phyloP scores from a whole-genome alignment of 64 coral and sea anemone genomes.

The Acropora yongei region DNA sequence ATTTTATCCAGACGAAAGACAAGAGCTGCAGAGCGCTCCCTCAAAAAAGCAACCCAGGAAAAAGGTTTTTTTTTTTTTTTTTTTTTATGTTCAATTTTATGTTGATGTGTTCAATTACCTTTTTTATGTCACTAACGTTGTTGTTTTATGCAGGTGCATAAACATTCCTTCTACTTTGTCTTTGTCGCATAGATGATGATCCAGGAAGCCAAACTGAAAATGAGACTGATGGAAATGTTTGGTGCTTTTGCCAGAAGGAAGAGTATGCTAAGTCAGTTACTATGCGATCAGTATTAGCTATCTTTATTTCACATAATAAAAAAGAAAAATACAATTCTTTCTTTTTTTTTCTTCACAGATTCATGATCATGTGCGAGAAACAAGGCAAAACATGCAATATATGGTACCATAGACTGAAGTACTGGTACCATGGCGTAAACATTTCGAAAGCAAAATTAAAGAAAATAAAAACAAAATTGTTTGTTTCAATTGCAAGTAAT shows the following conservation, averaged over 20 bases:
- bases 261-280: constrained; percentile 25
- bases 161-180: neutral
- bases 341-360: constrained; percentile 37
- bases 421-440: constrained; percentile 73
- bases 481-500: constrained; percentile 48
- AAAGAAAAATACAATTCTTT: constrained; percentile 4
- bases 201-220: constrained; percentile 10
- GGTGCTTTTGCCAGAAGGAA: constrained; percentile 70
- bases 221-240: constrained; percentile 55
- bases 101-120: neutral
- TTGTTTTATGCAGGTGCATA: neutral
- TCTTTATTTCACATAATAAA: too few relatives aligned
- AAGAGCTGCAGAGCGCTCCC: neutral
- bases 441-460: constrained; percentile 53
- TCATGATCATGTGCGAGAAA: constrained; percentile 50
- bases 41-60: neutral
- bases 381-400: constrained; percentile 46
- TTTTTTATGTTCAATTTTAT: neutral
- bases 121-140: neutral
- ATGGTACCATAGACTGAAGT: too few relatives aligned
- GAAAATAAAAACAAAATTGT: constrained; percentile 55
- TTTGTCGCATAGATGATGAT: too few relatives aligned
- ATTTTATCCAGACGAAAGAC: neutral
- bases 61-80: neutral
- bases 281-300: too few relatives aligned